Evolutionary conservation across 1,140 invertebrate species (phyloP).

Genomic region (Diachasma alloeum): DNA sequence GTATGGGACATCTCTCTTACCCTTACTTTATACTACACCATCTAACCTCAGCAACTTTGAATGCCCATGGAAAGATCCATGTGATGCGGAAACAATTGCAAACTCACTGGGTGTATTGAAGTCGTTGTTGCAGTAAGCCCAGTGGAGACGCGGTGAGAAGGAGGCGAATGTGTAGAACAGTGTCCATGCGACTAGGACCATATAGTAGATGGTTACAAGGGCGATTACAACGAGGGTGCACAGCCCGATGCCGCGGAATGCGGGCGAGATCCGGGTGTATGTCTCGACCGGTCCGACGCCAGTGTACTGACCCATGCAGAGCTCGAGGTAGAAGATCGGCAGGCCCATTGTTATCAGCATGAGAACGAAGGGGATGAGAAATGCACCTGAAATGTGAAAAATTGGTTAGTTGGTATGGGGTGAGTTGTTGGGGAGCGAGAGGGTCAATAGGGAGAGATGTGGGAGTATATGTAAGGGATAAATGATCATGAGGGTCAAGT

Average conservation of each 20-base stretch:
- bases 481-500: no score
- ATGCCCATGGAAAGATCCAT: not conserved
- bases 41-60: not conserved
- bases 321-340: conserved; percentile 78
- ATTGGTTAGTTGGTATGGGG: not conserved
- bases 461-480: no score
- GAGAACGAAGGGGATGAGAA: conserved; percentile 81
- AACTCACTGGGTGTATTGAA: conserved; percentile 74
- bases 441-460: no score
- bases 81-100: not conserved
- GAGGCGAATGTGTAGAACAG: conserved; percentile 80
- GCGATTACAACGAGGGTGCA: conserved; percentile 79
- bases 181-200: conserved; percentile 83
- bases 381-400: conserved; percentile 71
- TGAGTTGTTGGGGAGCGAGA: no score
- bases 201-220: conserved; percentile 84
- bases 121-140: conserved; percentile 76
- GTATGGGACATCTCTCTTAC: not conserved
- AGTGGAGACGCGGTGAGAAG: conserved; percentile 73
- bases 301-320: conserved; percentile 73
- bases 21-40: not conserved
- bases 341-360: conserved; percentile 81
- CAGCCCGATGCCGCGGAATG: conserved; percentile 73
- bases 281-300: conserved; percentile 69
- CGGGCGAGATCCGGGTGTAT: conserved; percentile 69